phyloP scores from a whole-genome alignment of 2,797 vertebrate genomes.

The Enoplosus armatus region DNA sequence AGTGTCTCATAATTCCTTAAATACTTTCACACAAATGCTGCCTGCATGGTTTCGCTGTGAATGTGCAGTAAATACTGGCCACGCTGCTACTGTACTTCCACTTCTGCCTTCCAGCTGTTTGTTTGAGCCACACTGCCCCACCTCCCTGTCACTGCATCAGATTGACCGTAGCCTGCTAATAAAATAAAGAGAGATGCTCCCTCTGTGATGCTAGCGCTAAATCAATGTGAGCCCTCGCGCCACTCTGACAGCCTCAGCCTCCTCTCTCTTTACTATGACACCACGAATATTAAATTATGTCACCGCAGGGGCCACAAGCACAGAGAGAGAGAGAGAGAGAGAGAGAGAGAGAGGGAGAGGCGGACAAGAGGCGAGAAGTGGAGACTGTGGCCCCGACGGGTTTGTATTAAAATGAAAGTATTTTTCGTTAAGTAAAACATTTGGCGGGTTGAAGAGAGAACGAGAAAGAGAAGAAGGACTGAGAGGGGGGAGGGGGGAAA shows the following conservation, averaged over 20 bases:
- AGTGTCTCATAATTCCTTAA: constrained; percentile 14
- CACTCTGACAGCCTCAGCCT: constrained; percentile 79
- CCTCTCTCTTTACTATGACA: constrained; percentile 83
- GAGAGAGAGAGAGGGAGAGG: constrained; percentile 20
- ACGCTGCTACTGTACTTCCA: constrained; percentile 14
- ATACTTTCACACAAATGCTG: background rate
- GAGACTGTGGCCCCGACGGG: constrained; percentile 18
- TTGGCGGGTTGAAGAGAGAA: constrained; percentile 12
- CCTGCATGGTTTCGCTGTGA: background rate
- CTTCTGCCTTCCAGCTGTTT: constrained; percentile 56
- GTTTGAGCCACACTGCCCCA: constrained; percentile 46
- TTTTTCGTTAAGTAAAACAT: constrained; percentile 33
- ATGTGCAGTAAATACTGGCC: constrained; percentile 28
- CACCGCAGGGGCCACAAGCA: constrained; percentile 61
- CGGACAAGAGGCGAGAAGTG: constrained; percentile 29
- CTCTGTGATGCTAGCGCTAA: constrained; percentile 78
- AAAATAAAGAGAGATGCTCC: constrained; percentile 81
- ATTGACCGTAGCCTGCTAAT: constrained; percentile 78
- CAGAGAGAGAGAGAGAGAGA: constrained; percentile 20
- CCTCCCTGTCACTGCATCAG: constrained; percentile 73
- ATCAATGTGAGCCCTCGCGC: constrained; percentile 76
- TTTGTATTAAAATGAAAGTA: constrained; percentile 51
- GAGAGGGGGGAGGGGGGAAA: constrained; percentile 21
- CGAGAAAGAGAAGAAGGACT: constrained; percentile 13
- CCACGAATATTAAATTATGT: constrained; percentile 82